These are phyloP conservation scores for Ambastaia sidthimunki DNA, from an alignment of 2,797 vertebrate genomes.

Conservation along the genomic window DNA sequence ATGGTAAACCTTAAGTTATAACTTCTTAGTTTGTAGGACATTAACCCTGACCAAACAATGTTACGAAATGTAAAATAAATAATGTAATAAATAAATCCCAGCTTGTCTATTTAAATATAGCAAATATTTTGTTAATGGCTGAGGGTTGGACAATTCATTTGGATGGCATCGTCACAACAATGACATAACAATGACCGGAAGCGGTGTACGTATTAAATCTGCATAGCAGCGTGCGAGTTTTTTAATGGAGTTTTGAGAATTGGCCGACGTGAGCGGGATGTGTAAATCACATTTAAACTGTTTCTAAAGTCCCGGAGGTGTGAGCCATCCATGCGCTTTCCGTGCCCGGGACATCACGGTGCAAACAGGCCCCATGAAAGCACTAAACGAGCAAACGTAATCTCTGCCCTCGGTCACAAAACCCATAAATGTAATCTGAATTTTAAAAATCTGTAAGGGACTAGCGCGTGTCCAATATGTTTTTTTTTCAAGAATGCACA, in stretches of 20 bases:
- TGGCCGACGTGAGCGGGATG: slow-evolving; percentile 45
- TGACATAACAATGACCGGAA: slow-evolving; percentile 13
- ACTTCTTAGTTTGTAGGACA: too few species aligned
- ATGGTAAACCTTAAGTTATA: too few species aligned
- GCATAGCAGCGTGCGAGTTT: not conserved
- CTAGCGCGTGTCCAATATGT: not conserved
- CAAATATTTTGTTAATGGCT: not conserved
- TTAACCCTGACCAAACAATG: too few species aligned
- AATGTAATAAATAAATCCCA: too few species aligned
- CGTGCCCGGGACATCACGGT: slow-evolving; percentile 51
- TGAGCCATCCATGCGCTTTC: slow-evolving; percentile 58
- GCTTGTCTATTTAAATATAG: too few species aligned
- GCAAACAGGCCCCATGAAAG: slow-evolving; percentile 53
- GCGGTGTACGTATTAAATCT: slow-evolving; percentile 10
- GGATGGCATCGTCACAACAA: not conserved
- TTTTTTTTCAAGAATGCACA: not conserved
- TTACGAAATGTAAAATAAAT: too few species aligned
- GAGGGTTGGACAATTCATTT: not conserved
- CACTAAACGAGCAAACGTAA: slow-evolving; percentile 40
- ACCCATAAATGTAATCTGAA: slow-evolving; percentile 51
- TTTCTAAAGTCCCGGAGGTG: slow-evolving; percentile 59
- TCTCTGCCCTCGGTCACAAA: slow-evolving; percentile 53
- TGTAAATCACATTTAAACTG: slow-evolving; percentile 66
- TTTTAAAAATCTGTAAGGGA: not conserved
- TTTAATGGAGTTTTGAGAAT: slow-evolving; percentile 19